Base-by-base conservation (phyloP, 2,888 invertebrate species). In the Athrips mouffetella region DNA sequence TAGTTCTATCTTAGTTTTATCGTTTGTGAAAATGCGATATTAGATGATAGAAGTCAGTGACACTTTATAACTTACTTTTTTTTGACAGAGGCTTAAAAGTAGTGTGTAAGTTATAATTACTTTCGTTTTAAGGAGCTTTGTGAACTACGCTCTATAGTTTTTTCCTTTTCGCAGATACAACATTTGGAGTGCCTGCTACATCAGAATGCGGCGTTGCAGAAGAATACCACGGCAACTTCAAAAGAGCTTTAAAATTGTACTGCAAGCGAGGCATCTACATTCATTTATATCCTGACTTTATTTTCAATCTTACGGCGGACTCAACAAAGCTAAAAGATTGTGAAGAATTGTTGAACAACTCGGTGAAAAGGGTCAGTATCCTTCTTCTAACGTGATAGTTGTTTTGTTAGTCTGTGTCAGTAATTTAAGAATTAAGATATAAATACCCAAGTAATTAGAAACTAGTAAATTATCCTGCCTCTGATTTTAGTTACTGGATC, bases 91-190 rank as follows among this genome's bases (percentile, higher is more conserved):
- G n/a, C n/a, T n/a, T n/a, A n/a, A n/a, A n/a, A n/a, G n/a, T n/a
- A n/a, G n/a, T n/a, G n/a, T n/a, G n/a, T n/a, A n/a, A n/a, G n/a
- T n/a, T n/a, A n/a, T n/a, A n/a, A n/a, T n/a, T n/a, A n/a, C 31
- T 25, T 25, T 25, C 25, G 4, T 31, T n/a, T 31, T 11, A n/a
- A 55, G 59, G 13, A 59, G 59, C 13, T 25, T 8, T 25, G 8
- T 6, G 5, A 25, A 4, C 25, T 8, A 25, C 25, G 25, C 25
- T 4, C 4, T 25, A 25, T 4, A 25, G 8, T 8, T 25, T 8
- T 25, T 25, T 25, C 8, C 25, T 6, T n/a, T n/a, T 8, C 4
- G 8, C 39, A 39, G 39, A 39, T 39, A 21, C 21, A n/a, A 39
- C 39, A 11, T 21, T 39, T n/a, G 39, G 39, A 8, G 21, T 39